Base-by-base conservation (phyloP, 2,888 invertebrate genomes). In the Drosophila phalerata region DNA sequence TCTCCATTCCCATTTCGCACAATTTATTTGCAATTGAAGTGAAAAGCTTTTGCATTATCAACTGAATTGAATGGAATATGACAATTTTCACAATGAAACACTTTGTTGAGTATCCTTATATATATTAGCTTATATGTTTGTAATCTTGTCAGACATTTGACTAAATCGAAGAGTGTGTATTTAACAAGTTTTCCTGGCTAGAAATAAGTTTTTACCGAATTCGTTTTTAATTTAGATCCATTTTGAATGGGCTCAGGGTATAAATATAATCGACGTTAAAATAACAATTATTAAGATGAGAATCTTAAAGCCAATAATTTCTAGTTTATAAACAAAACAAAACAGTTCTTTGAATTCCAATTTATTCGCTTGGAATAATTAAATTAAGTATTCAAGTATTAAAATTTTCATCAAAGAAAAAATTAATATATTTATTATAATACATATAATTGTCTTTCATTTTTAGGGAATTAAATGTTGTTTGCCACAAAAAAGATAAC, bases 11-110 rank as follows among this genome's bases (percentile, higher is more conserved):
- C 49, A 49, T 49, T 49, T 34, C 19, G 19, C 49, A 49, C 34
- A 49, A 34, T 34, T 19, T 49, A 49, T 34, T 34, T 49, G 49
- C 17, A 4, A 32, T 19, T 49, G 4, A 9, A 22, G 49, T 49
- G 34, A 49, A 32, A n/a, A 49, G 34, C 34, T 34, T 49, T 34
- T 49, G 32, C 32, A 34, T 19, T 49, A 19, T 19, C 49, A 49
- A 19, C 6, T 34, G 34, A 8, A 34, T 34, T 34, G 32, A 49
- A 49, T 9, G 22, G 30, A 17, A 34, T 22, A 49, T 49, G 32
- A 9, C 8, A 49, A 49, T 49, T 19, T 48, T 48, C 15, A 17
- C 25, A 43, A n/a, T 22, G 1, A 25, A 19, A 42, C 19, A 19
- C 42, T 19, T 42, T 1, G 15, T 42, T 42, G 17, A 5, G 42